Base-by-base conservation (phyloP, 2,113 vertebrate species). In the Polypterus bichir region DNA sequence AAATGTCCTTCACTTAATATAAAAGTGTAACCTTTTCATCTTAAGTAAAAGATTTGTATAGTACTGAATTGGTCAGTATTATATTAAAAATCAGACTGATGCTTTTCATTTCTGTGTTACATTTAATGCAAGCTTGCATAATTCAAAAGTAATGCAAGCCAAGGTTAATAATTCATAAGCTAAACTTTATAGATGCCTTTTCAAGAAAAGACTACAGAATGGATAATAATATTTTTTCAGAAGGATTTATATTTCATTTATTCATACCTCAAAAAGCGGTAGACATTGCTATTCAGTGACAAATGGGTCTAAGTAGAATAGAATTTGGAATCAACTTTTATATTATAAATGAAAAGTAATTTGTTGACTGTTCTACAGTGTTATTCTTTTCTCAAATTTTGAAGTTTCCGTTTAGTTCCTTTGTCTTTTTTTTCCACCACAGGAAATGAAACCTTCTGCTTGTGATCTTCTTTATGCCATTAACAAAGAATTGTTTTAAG, bases 1-100 rank as follows among this genome's bases (percentile, higher is more conserved):
- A 75, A 68, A 60, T 76, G 79, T 78, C 79, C 74, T 76, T 68
- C 53, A 79, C 74, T 82, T 83, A 83, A 81, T 83, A 83, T 81
- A 73, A 83, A 83, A 77, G 59, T 65, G 82, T 72, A 74, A 79
- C 71, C 68, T 77, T 83, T 85, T 84, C 79, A 80, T 76, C 79
- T 79, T 80, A 82, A 83, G 86, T 86, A 83, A 83, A 85, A 84
- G 78, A 83, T 83, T 84, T 86, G 81, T 79, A 81, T 73, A 78
- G 73, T 74, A 67, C 70, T 77, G 69, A 69, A 79, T 80, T 77
- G 72, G 84, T 80, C 70, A 69, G 73, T 68, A 73, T 79, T 77
- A 71, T 68, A 78, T 80, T 80, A 83, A 76, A 76, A 76, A 83
- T 3, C 51, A 80, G 79, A 83, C 78, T 75, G 81, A 83, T 77